Conservation (phyloP, 2,113 vertebrate genomes). For the Corvus hawaiiensis region DNA sequence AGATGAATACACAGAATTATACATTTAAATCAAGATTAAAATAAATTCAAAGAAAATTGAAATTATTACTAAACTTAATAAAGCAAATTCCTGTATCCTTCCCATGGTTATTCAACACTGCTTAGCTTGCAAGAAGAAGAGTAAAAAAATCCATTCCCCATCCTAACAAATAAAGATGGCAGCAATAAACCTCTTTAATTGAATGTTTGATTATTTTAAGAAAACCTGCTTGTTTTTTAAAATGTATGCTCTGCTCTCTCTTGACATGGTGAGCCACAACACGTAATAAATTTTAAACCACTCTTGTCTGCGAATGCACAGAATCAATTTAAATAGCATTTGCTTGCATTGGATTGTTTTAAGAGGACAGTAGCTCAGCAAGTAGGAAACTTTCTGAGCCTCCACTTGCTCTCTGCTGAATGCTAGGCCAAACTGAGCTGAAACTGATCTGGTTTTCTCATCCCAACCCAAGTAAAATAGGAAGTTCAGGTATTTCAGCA, state of each 20-base stretch:
- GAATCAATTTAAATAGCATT: slow-evolving; percentile 26
- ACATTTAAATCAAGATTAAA: slow-evolving; percentile 15
- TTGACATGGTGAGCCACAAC: slow-evolving; percentile 12
- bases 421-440: not conserved
- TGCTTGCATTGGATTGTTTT: not conserved
- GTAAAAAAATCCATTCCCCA: not conserved
- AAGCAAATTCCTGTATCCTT: not conserved
- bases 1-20: not conserved
- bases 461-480: not conserved
- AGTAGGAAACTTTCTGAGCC: not conserved
- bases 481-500: not conserved
- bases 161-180: not conserved
- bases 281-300: slow-evolving; percentile 54
- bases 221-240: slow-evolving; percentile 43
- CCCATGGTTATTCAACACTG: not conserved
- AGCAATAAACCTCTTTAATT: not conserved
- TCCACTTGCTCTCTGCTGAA: not conserved
- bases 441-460: not conserved
- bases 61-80: not conserved
- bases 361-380: not conserved
- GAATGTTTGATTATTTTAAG: slow-evolving; percentile 32
- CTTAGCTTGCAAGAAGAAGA: not conserved
- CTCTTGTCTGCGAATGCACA: slow-evolving; percentile 20
- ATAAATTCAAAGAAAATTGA: not conserved
- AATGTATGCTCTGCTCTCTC: slow-evolving; percentile 19